Evolutionary conservation across 2,888 invertebrate genomes (phyloP).

Genomic region (Lymantria dispar): DNA sequence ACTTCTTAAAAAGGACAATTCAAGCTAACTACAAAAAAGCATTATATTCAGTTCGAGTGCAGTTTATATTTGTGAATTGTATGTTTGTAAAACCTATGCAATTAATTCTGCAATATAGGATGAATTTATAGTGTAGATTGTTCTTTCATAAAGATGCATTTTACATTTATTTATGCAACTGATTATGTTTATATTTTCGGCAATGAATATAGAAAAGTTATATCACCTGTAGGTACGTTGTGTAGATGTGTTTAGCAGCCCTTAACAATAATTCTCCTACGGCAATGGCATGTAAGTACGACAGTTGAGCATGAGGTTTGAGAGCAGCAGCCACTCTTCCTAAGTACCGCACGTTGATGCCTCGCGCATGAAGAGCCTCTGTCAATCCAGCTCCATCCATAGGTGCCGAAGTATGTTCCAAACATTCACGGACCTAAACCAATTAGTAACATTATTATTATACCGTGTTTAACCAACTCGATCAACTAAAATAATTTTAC

Average conservation of each 20-base stretch:
- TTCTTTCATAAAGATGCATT: no score
- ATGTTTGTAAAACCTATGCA: no score
- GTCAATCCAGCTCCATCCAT: slow-evolving; percentile 97
- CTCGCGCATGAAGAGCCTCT: slow-evolving; percentile 96
- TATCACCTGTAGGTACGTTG: slow-evolving; percentile 90
- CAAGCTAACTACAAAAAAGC: no score
- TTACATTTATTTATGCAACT: no score
- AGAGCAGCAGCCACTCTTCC: slow-evolving; percentile 94
- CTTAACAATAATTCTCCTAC: slow-evolving; percentile 94
- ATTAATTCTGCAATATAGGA: no score
- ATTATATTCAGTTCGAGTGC: no score
- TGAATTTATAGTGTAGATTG: no score
- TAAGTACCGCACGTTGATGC: slow-evolving; percentile 98
- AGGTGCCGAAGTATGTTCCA: slow-evolving; percentile 95
- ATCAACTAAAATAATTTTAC: no score
- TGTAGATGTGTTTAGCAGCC: slow-evolving; percentile 96
- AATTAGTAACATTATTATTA: not conserved
- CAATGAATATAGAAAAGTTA: not conserved
- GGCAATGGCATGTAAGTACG: slow-evolving; percentile 94
- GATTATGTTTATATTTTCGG: no score
- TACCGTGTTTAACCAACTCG: no score
- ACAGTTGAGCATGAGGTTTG: slow-evolving; percentile 88
- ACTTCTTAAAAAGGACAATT: no score
- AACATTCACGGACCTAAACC: slow-evolving; percentile 90
- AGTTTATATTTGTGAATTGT: no score